Conservation (phyloP, 1,140 invertebrate species). For the Bombus waltoni region DNA sequence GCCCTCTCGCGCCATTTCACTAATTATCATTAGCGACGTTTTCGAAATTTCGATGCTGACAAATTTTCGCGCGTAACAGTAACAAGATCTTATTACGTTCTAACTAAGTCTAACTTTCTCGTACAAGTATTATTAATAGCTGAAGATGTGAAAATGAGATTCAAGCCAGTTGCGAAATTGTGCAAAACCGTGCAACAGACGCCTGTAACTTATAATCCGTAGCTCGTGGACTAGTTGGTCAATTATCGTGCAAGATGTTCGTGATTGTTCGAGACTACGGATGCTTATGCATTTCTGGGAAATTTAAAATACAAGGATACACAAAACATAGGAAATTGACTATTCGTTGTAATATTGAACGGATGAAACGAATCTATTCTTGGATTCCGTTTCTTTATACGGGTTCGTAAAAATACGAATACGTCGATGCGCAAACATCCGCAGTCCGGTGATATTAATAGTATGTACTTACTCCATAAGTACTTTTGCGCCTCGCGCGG, state of each 20-base stretch:
- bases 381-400: not conserved
- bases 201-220: too few relatives aligned
- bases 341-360: not conserved
- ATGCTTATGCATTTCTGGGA: not conserved
- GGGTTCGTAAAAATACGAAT: too few relatives aligned
- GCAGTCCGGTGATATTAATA: not conserved
- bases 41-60: not conserved
- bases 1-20: not conserved
- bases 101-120: too few relatives aligned
- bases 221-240: not conserved
- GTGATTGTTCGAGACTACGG: not conserved
- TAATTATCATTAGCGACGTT: not conserved
- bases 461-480: constrained; percentile 90
- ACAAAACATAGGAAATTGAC: not conserved
- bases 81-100: too few relatives aligned
- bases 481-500: constrained; percentile 91
- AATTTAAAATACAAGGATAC: not conserved
- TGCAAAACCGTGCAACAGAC: too few relatives aligned
- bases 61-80: not conserved
- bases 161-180: too few relatives aligned
- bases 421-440: not conserved
- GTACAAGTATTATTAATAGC: too few relatives aligned
- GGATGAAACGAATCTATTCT: not conserved
- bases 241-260: not conserved
- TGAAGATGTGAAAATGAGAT: too few relatives aligned